Percentiles rank a stretch among this genome's conserved stretches.
Conservation (phyloP, 2,797 vertebrate genomes). For the Kryptolebias ocellatus region DNA sequence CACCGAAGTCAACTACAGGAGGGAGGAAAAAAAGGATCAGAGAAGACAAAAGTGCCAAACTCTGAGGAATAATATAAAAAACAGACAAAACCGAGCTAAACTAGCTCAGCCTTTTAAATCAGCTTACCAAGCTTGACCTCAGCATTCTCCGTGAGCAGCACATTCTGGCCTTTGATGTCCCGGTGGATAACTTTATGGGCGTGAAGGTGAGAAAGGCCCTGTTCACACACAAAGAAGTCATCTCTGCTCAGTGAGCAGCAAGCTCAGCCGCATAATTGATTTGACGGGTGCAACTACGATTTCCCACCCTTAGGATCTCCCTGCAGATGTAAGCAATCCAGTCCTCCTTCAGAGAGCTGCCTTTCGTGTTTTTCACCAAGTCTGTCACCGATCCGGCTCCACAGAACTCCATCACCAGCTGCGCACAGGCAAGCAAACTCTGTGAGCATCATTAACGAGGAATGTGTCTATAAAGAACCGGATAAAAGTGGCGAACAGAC, state of each 20-base stretch:
- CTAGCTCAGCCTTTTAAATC: not conserved
- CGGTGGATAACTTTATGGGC: conserved; percentile 94
- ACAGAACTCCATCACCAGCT: conserved; percentile 97
- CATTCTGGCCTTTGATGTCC: conserved; percentile 96
- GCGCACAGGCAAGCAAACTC: conserved; percentile 38
- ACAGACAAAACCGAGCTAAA: not conserved
- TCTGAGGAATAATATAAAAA: not conserved
- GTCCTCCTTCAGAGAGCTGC: conserved; percentile 92
- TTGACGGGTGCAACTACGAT: not conserved
- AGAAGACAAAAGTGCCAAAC: not conserved
- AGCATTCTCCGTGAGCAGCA: conserved; percentile 92
- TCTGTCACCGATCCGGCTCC: conserved; percentile 93
- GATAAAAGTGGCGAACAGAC: conserved; percentile 70
- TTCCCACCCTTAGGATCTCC: conserved; percentile 90
- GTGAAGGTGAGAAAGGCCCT: conserved; percentile 94
- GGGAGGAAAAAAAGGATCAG: conserved; percentile 11
- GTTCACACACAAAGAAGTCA: conserved; percentile 44
- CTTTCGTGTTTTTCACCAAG: conserved; percentile 94
- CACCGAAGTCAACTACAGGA: conserved; percentile 91
- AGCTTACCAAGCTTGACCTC: conserved; percentile 93
- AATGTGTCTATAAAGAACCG: not conserved
- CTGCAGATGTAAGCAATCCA: conserved; percentile 95
- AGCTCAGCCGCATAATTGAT: conserved; percentile 9
- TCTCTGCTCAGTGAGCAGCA: conserved; percentile 2
- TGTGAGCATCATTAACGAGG: conserved; percentile 13